These are phyloP conservation scores for Enhydra lutris DNA, from an alignment of 2,113 vertebrate genomes.

Conservation along the genomic window DNA sequence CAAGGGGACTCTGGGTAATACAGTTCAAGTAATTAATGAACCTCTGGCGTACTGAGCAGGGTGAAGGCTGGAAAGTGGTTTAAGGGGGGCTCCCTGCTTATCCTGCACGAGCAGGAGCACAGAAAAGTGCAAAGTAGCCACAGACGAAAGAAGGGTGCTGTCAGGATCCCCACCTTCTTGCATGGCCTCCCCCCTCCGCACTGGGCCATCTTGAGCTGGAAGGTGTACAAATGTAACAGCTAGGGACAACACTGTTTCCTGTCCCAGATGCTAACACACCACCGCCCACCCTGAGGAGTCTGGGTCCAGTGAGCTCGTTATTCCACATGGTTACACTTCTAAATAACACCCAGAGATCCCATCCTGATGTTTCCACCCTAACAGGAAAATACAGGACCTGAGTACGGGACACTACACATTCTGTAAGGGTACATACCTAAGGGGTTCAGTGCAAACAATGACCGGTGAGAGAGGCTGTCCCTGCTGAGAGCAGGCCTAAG, in stretches of 20 bases:
- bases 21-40: neutral
- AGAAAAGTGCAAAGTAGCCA: neutral
- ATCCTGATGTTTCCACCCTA: neutral
- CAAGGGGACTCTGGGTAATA: neutral
- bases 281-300: neutral
- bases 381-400: neutral
- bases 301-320: neutral
- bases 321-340: neutral
- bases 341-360: neutral
- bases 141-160: neutral
- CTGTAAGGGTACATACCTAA: neutral
- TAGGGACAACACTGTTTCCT: too few species aligned
- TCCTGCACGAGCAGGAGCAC: neutral
- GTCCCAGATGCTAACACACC: neutral
- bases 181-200: neutral
- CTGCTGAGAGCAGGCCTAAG: neutral
- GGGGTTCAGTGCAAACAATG: neutral
- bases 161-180: neutral
- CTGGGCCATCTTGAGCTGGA: fast-evolving
- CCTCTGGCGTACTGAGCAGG: neutral
- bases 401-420: neutral
- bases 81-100: neutral
- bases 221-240: neutral
- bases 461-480: neutral
- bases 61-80: neutral